These are phyloP conservation scores for Plecotus auritus DNA, from an alignment of 2,113 vertebrate species.

Conservation along the genomic window DNA sequence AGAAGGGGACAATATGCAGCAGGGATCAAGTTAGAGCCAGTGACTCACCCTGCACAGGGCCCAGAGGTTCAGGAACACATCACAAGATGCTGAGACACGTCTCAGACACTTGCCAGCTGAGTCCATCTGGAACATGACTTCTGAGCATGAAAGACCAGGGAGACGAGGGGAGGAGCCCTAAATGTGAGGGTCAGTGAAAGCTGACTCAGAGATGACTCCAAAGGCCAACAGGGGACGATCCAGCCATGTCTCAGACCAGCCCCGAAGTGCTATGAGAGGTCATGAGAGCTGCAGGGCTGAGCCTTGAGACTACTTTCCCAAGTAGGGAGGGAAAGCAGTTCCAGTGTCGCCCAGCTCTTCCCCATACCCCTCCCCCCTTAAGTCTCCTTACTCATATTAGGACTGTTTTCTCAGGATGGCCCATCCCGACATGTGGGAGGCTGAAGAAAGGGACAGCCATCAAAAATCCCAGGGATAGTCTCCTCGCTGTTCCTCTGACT, in stretches of 20 bases:
- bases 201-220: slow-evolving; percentile 47
- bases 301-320: not conserved
- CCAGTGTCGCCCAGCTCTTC: not conserved
- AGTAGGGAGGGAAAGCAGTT: not conserved
- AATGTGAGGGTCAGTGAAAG: not conserved
- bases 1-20: not conserved
- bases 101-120: slow-evolving; percentile 71
- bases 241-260: not conserved
- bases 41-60: slow-evolving; percentile 57
- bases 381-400: not conserved
- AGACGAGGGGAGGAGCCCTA: slow-evolving; percentile 35
- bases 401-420: not conserved
- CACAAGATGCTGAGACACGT: slow-evolving; percentile 71
- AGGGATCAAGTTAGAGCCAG: slow-evolving; percentile 10
- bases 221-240: not conserved
- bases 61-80: slow-evolving; percentile 56
- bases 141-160: slow-evolving; percentile 5
- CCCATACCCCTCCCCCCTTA: not conserved
- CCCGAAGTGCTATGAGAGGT: not conserved
- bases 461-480: not conserved
- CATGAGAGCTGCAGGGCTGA: not conserved
- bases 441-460: not conserved
- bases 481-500: not conserved
- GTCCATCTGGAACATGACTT: slow-evolving; percentile 68
- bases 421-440: not conserved